These are phyloP conservation scores for Hippocampus kuda DNA, from an alignment of 2,797 vertebrate genomes.

Conservation along the genomic window DNA sequence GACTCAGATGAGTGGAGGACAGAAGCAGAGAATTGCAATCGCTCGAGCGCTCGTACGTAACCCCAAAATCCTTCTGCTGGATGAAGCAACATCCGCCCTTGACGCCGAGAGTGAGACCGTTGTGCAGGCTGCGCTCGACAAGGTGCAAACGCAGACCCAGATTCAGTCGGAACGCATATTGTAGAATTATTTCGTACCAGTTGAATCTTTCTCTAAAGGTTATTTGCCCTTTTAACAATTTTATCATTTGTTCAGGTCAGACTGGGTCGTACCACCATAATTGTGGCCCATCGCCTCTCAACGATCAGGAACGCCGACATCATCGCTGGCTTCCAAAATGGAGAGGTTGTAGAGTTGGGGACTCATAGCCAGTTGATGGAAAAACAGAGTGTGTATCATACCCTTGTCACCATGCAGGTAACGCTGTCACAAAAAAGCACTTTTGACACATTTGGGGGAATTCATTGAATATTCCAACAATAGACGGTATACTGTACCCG, in stretches of 20 bases:
- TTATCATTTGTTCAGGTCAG: slow-evolving; percentile 62
- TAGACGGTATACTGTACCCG: too few relatives aligned
- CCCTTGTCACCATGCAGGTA: slow-evolving; percentile 86
- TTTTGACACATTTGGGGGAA: neutral
- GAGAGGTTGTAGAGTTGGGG: slow-evolving; percentile 76
- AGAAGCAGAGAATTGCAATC: slow-evolving; percentile 94
- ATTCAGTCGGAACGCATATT: neutral
- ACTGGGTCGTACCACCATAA: slow-evolving; percentile 82
- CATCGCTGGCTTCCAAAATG: slow-evolving; percentile 79
- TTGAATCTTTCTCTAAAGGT: neutral
- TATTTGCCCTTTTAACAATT: neutral
- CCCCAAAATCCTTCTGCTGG: slow-evolving; percentile 89
- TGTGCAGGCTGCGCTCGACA: slow-evolving; percentile 87
- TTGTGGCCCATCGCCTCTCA: slow-evolving; percentile 89
- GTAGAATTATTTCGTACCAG: neutral
- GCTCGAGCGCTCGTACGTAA: slow-evolving; percentile 87
- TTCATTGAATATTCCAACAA: neutral
- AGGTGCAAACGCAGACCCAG: slow-evolving; percentile 59
- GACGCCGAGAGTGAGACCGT: slow-evolving; percentile 88
- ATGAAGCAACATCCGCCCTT: slow-evolving; percentile 90
- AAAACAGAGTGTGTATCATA: slow-evolving; percentile 78
- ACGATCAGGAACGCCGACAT: slow-evolving; percentile 86
- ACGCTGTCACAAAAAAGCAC: neutral
- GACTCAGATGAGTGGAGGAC: slow-evolving; percentile 89
- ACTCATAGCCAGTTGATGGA: slow-evolving; percentile 78